phyloP scores from a whole-genome alignment of 2,888 invertebrate genomes.

The Lypha dubia region DNA sequence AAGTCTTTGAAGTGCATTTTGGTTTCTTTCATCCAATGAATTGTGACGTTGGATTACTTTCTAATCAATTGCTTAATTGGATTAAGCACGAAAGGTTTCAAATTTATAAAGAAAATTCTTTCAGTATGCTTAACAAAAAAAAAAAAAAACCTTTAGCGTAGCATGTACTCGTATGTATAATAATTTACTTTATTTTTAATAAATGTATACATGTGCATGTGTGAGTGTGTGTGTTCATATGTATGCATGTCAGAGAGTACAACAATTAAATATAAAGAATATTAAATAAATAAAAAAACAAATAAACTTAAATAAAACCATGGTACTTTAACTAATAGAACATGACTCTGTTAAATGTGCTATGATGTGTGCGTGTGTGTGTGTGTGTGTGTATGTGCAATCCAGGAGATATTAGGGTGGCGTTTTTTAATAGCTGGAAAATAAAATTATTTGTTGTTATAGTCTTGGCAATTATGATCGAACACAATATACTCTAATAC shows the following conservation, averaged over 20 bases:
- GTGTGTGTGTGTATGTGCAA: background rate
- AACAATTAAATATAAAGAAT: conserved; percentile 54
- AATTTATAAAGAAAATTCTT: no score
- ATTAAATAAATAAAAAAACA: conserved; percentile 30
- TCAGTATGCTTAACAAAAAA: no score
- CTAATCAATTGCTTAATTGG: no score
- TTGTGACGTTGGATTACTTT: no score
- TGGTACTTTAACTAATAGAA: conserved; percentile 49
- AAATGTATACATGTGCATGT: conserved; percentile 4
- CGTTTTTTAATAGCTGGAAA: background rate
- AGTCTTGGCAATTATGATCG: no score
- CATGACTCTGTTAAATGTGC: conserved; percentile 38
- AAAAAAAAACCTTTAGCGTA: no score
- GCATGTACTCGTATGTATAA: conserved; percentile 34
- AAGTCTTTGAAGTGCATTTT: no score
- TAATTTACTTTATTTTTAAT: conserved; percentile 35
- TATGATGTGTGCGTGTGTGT: background rate
- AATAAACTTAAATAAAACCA: conserved; percentile 54
- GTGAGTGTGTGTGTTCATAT: background rate
- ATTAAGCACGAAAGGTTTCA: no score
- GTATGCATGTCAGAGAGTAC: conserved; percentile 15
- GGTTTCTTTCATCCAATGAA: no score
- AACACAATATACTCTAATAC: no score
- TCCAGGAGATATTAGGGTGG: conserved; percentile 16
- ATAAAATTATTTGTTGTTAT: no score